Base-by-base conservation (phyloP, 2,113 vertebrate genomes). In the Tamias sibiricus region DNA sequence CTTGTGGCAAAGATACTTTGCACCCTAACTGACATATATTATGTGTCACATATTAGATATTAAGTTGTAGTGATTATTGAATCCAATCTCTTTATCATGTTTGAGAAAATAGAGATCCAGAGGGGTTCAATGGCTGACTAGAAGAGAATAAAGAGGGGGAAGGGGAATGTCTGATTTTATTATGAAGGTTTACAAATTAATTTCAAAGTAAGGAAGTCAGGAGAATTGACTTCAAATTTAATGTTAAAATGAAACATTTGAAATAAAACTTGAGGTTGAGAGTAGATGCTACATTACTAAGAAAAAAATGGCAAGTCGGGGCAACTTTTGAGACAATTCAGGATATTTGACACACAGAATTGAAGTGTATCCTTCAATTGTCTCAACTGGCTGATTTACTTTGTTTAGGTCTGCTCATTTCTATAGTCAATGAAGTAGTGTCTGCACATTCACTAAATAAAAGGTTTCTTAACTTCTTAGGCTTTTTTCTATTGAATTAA, bases 401-500 rank as follows among this genome's bases (percentile, higher is more conserved):
- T 84, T 42, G 37, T 68, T 91, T 59, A 68, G 44, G n/a, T 59
- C 75, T 68, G 35, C 24, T 85, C 81, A 81, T 94, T 64, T 96
- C 54, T 86, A 13, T 83, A 82, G 74, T 91, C 72, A 91, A 52
- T 40, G 62, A 92, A 94, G 83, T 75, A 8, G 47, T 82, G 49
- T 77, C 40, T 87, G 44, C 40, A 24, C 40, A 64, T 84, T 87
- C 62, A 89, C 69, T 69, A 83, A 93, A 77, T 86, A 92, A 91
- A 94, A 95, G 54, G 64, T 6, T 74, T 69, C 80, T 40, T 79
- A 75, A 91, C 66, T 94, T 91, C 77, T 71, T 82, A 95, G 37
- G 6, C 30, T 90, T 87, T 86, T 77, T 76, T 69, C 47, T 88
- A 95, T 93, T 97, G 92, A 97, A 95, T 96, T 95, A 94, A 96